Evolutionary conservation across 2,888 invertebrate genomes (phyloP).

Genomic region (Tenthredo notha): DNA sequence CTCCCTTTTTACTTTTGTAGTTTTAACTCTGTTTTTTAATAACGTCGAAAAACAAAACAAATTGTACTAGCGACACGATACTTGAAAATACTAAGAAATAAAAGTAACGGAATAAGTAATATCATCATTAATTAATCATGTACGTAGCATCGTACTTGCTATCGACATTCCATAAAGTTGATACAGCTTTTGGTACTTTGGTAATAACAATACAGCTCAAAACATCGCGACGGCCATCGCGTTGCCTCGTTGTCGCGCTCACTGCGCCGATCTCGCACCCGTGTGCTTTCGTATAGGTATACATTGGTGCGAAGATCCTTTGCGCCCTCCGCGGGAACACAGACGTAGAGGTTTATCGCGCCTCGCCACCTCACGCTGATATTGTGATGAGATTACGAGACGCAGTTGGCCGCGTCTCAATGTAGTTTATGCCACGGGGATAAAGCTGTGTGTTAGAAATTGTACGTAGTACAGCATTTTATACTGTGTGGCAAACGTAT

Average conservation of each 20-base stretch:
- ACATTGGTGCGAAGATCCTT: neutral
- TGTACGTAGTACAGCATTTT: neutral
- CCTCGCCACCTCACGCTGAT: conserved; percentile 76
- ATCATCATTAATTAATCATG: neutral
- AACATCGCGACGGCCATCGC: conserved; percentile 24
- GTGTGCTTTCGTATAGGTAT: neutral
- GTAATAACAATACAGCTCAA: neutral
- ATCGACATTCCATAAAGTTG: neutral
- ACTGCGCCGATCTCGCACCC: neutral
- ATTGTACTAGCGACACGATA: neutral
- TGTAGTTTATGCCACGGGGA: conserved; percentile 70
- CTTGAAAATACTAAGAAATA: neutral
- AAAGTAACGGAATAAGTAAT: neutral
- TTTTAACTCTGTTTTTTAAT: neutral
- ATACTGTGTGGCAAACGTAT: neutral
- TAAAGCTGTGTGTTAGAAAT: neutral
- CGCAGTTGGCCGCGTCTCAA: conserved; percentile 84
- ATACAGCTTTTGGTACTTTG: neutral
- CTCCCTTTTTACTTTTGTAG: too few species aligned
- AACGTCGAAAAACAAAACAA: neutral
- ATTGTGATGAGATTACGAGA: conserved; percentile 86
- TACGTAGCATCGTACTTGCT: neutral
- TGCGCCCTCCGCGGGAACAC: conserved; percentile 8
- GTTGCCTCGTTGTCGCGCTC: conserved; percentile 9
- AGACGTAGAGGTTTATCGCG: conserved; percentile 71